Base-by-base conservation (phyloP, 2,113 vertebrate species). In the Bubo blakistoni region DNA sequence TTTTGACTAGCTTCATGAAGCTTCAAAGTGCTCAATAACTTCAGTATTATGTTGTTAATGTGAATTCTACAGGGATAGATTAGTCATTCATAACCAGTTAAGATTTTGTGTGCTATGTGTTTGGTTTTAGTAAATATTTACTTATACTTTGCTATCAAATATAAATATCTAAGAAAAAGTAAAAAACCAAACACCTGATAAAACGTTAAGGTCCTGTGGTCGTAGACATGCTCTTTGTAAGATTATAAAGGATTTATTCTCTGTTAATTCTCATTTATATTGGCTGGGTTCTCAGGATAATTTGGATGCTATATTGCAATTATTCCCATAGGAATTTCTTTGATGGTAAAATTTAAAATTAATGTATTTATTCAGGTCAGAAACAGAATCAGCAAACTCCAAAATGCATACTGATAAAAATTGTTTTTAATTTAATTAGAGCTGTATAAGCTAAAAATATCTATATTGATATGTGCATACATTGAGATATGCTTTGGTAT, bases 311-410 rank as follows among this genome's bases (percentile, higher is more conserved):
- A 46, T 80, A 67, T 71, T 90, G 38, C 32, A 57, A 57, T 80
- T 94, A 86, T 77, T 95, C 92, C 63, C 17, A 30, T 61, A 85
- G 90, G 92, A 95, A 95, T 92, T 94, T 57, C 90, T 90, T 92
- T 95, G 91, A 94, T 86, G 34, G 65, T 76, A 80, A 87, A 51
- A 65, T 77, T 76, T 80, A 80, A 95, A 96, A 82, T 89, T 95
- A 84, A 85, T 85, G 51, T 91, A 95, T 90, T 91, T 93, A 84
- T 91, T 93, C 69, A 81, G 76, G 58, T 89, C 90, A 92, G 70
- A 82, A 94, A 76, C 29, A 57, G 78, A 94, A 94, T 90, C 94
- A 92, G 79, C 78, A 90, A 95, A 82, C 71, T 92, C 73, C 21
- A 77, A 86, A 94, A 82, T 81, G 63, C 51, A 71, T 34, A 26